These are phyloP conservation scores for Colostygia pectinataria DNA, from an alignment of 2,888 invertebrate genomes.

Conservation along the genomic window DNA sequence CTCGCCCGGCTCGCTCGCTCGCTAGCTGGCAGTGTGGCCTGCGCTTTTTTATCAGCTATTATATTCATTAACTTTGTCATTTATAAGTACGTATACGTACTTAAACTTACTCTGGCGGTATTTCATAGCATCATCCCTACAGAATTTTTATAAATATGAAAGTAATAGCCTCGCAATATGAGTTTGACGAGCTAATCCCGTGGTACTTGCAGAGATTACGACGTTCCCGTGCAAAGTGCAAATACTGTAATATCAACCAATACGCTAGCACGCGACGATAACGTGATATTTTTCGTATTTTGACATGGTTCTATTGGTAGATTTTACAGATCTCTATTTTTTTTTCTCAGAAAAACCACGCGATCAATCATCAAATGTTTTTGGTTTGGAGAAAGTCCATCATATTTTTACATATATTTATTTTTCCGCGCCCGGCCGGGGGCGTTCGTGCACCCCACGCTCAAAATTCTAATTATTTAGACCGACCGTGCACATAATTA, in stretches of 20 bases:
- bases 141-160: conserved; percentile 13
- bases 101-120: neutral
- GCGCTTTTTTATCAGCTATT: too few relatives aligned
- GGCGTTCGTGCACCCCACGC: conserved; percentile 7
- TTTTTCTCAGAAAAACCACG: too few relatives aligned
- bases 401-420: conserved; percentile 3
- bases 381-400: neutral
- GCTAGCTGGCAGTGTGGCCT: too few relatives aligned
- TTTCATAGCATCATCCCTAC: neutral
- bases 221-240: neutral
- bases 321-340: too few relatives aligned
- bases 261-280: too few relatives aligned
- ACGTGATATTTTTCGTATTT: too few relatives aligned
- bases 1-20: too few relatives aligned
- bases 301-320: too few relatives aligned
- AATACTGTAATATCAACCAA: neutral
- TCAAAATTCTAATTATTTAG: conserved; percentile 7
- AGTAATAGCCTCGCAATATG: conserved; percentile 13
- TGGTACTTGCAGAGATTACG: neutral
- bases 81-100: too few relatives aligned
- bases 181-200: conserved; percentile 16
- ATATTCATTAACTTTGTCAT: conserved; percentile 1
- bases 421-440: neutral
- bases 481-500: neutral
- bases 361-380: neutral